Percentiles rank a stretch among this genome's conserved stretches.
Conservation (phyloP, 2,113 vertebrate species). For the Physeter macrocephalus region DNA sequence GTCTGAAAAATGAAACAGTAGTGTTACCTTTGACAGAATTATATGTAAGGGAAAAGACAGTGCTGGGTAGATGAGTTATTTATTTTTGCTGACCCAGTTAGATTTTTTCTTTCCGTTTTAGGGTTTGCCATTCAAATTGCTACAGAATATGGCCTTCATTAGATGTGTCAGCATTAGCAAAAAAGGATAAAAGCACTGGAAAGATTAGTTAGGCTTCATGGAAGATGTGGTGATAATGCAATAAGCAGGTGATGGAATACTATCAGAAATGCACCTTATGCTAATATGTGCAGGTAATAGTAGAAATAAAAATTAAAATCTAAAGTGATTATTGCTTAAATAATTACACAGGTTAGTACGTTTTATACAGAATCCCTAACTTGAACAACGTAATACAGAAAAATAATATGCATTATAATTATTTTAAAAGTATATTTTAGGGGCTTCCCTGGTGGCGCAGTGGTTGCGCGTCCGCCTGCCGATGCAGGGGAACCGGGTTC, state of each 20-base stretch:
- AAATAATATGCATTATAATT: not conserved
- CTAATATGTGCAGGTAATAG: not conserved
- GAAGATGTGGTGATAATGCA: slow-evolving; percentile 23
- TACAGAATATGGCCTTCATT: slow-evolving; percentile 62
- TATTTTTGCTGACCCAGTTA: slow-evolving; percentile 64
- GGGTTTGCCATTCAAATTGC: slow-evolving; percentile 44
- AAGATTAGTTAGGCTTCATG: slow-evolving; percentile 4
- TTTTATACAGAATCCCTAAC: not conserved
- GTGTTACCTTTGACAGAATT: slow-evolving; percentile 63
- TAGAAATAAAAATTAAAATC: not conserved
- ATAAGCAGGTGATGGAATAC: not conserved
- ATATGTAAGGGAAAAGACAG: slow-evolving; percentile 48
- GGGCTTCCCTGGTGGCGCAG: too few species aligned
- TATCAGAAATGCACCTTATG: slow-evolving; percentile 2
- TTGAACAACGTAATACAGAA: not conserved
- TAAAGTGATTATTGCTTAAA: not conserved
- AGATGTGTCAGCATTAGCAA: slow-evolving; percentile 46
- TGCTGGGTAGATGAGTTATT: slow-evolving; percentile 56
- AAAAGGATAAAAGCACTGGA: slow-evolving; percentile 45
- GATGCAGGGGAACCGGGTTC: too few species aligned
- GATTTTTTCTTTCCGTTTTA: slow-evolving; percentile 34
- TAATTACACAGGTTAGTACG: not conserved
- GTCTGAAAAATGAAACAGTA: slow-evolving; percentile 61
- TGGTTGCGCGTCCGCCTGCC: too few species aligned
- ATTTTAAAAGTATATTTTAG: not conserved